A percentile compares a stretch with the other conserved stretches of the same genome.
Evolutionary conservation across 2,113 vertebrate species (phyloP).

Genomic region (Puntigrus tetrazona): DNA sequence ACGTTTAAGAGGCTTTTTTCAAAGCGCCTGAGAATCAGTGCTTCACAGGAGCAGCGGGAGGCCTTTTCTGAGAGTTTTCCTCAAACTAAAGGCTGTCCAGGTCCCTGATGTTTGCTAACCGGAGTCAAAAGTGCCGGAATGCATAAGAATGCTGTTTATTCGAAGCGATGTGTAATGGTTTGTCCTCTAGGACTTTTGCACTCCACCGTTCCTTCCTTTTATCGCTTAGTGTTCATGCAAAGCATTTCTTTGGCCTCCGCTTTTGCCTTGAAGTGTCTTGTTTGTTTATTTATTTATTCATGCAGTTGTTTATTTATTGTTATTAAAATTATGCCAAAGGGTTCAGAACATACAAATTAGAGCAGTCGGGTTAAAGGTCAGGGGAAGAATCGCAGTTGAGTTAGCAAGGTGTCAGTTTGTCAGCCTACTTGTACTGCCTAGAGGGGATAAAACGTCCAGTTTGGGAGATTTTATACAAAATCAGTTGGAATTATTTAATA

Average conservation of each 20-base stretch:
- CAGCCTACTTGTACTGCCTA: background rate
- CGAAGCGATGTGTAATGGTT: conserved; percentile 60
- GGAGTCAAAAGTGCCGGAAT: conserved; percentile 72
- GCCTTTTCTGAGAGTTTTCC: conserved; percentile 63
- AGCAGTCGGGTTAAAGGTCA: conserved; percentile 8
- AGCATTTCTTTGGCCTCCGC: background rate
- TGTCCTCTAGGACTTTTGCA: conserved; percentile 64
- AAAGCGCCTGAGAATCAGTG: conserved; percentile 62
- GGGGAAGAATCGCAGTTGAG: conserved; percentile 4
- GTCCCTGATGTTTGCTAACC: conserved; percentile 74
- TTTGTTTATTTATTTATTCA: conserved; percentile 3
- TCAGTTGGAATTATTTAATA: background rate
- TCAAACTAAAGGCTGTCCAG: conserved; percentile 70
- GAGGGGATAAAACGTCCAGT: background rate
- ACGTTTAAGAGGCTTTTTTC: conserved; percentile 75
- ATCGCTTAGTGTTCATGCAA: conserved; percentile 43
- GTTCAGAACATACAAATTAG: background rate
- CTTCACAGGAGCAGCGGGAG: conserved; percentile 72
- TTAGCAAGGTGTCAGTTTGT: conserved; percentile 20
- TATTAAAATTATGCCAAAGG: conserved; percentile 5
- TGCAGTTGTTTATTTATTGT: background rate
- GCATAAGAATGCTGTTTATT: conserved; percentile 68
- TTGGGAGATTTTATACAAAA: background rate
- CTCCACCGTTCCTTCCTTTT: conserved; percentile 57
- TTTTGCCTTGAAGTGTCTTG: conserved; percentile 27